Percentiles rank a stretch among this genome's conserved stretches.
Conservation (phyloP, 2,797 vertebrate genomes). For the Ctenopoma multispine region DNA sequence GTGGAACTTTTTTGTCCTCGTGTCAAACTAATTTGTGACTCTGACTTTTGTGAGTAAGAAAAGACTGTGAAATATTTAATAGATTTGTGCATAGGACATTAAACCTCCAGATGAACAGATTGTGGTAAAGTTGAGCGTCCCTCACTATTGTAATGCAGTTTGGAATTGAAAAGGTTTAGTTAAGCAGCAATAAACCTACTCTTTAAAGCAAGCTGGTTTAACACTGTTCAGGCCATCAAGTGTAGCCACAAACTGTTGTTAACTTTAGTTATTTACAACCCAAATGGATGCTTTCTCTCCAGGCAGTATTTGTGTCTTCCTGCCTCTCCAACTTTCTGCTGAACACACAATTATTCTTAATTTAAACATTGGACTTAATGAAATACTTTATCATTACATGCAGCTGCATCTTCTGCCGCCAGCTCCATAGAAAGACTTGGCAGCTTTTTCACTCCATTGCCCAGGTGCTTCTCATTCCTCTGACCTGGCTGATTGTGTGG, state of each 20-base stretch:
- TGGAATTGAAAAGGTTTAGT: not conserved
- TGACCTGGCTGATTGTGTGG: constrained; percentile 45
- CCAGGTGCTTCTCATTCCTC: constrained; percentile 73
- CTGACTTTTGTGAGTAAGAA: not conserved
- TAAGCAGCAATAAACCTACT: constrained; percentile 10
- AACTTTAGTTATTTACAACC: constrained; percentile 42
- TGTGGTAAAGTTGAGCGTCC: not conserved
- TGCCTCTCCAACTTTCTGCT: constrained; percentile 10
- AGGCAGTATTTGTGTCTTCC: constrained; percentile 43
- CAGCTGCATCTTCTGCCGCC: constrained; percentile 58
- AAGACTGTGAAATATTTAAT: not conserved
- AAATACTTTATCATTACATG: constrained; percentile 67
- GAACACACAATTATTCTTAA: constrained; percentile 55
- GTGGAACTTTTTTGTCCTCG: not conserved
- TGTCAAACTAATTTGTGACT: not conserved
- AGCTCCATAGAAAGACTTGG: constrained; percentile 57
- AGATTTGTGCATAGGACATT: not conserved
- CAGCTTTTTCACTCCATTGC: constrained; percentile 59
- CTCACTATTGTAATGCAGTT: not conserved
- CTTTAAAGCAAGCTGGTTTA: constrained; percentile 23
- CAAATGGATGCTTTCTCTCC: constrained; percentile 21
- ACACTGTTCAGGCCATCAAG: constrained; percentile 32
- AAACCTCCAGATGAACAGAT: not conserved
- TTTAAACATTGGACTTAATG: constrained; percentile 69
- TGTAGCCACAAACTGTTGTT: constrained; percentile 42